Evolutionary conservation across 1,140 invertebrate genomes (phyloP).

Genomic region (Mylabris phalerata): DNA sequence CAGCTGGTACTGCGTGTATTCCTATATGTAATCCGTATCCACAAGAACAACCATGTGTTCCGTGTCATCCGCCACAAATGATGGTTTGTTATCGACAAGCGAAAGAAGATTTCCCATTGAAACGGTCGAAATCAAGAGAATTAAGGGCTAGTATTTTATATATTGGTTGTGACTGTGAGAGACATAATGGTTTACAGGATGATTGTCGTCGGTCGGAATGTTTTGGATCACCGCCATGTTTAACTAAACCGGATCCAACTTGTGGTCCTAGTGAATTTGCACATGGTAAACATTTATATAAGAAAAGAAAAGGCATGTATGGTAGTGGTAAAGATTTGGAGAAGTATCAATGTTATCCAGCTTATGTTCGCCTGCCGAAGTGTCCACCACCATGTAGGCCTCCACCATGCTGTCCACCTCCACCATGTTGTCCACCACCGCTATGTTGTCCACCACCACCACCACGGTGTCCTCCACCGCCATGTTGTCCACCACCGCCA

Average conservation of each 20-base stretch:
- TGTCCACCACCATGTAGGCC: slow-evolving; percentile 12
- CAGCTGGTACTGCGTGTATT: slow-evolving; percentile 33
- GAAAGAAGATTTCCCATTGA: slow-evolving; percentile 13
- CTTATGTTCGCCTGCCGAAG: slow-evolving; percentile 27
- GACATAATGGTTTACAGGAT: slow-evolving; percentile 69
- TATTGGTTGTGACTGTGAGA: slow-evolving; percentile 64
- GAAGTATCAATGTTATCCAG: slow-evolving; percentile 36
- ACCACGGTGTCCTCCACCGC: slow-evolving; percentile 26
- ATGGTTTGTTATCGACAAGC: slow-evolving; percentile 38
- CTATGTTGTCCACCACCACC: slow-evolving; percentile 27
- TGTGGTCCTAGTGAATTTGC: slow-evolving; percentile 48
- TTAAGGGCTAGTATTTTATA: slow-evolving; percentile 58
- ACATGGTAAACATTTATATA: slow-evolving; percentile 29
- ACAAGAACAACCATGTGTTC: slow-evolving; percentile 37
- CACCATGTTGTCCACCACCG: slow-evolving; percentile 23
- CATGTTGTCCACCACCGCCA: slow-evolving; percentile 29
- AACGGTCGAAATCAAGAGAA: slow-evolving; percentile 55
- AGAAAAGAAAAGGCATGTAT: slow-evolving; percentile 1
- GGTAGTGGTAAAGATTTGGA: slow-evolving; percentile 23
- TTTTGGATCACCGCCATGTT: slow-evolving; percentile 58
- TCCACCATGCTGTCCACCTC: slow-evolving; percentile 29
- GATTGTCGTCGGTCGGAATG: slow-evolving; percentile 62
- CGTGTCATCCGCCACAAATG: slow-evolving; percentile 39
- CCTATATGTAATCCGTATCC: slow-evolving; percentile 30
- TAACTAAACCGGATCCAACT: slow-evolving; percentile 57